Conservation (phyloP, 1,140 invertebrate genomes). For the Sinella curviseta region DNA sequence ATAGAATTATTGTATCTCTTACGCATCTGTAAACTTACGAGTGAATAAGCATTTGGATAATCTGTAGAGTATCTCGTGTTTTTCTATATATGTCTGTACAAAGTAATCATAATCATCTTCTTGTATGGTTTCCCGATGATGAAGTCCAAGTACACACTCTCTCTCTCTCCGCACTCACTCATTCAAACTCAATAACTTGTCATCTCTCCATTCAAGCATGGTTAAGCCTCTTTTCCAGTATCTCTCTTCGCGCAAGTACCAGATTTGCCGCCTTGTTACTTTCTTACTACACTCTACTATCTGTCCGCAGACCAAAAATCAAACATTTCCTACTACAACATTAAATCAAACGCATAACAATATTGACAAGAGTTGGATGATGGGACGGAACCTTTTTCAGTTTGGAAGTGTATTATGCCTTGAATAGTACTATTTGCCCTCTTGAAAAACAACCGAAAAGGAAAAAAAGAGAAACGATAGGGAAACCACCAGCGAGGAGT, state of each 20-base stretch:
- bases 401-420: background rate
- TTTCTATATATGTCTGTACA: background rate
- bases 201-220: constrained; percentile 10
- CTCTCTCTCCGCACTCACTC: constrained; percentile 10
- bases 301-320: too few species aligned
- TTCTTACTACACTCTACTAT: constrained; percentile 11
- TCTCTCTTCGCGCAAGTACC: background rate
- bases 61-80: background rate
- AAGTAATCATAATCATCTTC: background rate
- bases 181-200: constrained; percentile 25
- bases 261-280: constrained; percentile 22
- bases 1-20: constrained; percentile 10
- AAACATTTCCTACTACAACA: background rate
- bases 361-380: background rate
- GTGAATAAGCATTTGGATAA: constrained; percentile 13
- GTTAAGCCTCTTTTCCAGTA: constrained; percentile 17
- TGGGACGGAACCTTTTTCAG: too few species aligned
- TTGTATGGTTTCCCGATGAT: background rate
- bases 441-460: constrained; percentile 19
- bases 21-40: constrained; percentile 15
- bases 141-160: constrained; percentile 4
- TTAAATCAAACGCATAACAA: background rate
- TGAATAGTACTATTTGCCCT: constrained; percentile 1
- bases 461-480: too few species aligned
- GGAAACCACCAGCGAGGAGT: constrained; percentile 14